A percentile compares a stretch with the other conserved stretches of the same genome.
These are phyloP conservation scores for Marasmarcha lunaedactyla DNA, from an alignment of 2,888 invertebrate genomes.

Conservation along the genomic window DNA sequence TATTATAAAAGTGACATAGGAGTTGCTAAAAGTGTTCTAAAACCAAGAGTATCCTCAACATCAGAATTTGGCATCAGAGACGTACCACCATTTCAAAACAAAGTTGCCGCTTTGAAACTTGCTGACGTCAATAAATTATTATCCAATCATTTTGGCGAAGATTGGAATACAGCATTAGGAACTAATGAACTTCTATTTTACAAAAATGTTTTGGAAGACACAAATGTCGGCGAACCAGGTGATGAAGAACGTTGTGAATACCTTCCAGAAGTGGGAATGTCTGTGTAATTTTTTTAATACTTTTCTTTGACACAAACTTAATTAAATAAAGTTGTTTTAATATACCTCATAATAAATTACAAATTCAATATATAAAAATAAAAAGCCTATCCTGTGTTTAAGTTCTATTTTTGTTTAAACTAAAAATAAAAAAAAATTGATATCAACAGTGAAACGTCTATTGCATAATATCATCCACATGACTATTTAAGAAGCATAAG, in stretches of 20 bases:
- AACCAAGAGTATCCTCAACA: slow-evolving; percentile 10
- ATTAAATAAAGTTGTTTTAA: too few species aligned
- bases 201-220: slow-evolving; percentile 10
- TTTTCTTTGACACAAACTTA: slow-evolving; percentile 4
- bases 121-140: too few species aligned
- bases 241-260: slow-evolving; percentile 17
- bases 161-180: slow-evolving; percentile 7
- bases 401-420: too few species aligned
- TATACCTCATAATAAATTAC: too few species aligned
- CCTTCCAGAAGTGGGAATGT: slow-evolving; percentile 15
- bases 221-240: slow-evolving; percentile 13
- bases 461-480: too few species aligned
- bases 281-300: slow-evolving; percentile 8
- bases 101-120: not conserved
- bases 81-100: not conserved
- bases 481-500: too few species aligned
- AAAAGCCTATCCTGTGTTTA: too few species aligned
- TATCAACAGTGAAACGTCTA: too few species aligned
- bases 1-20: slow-evolving; percentile 1
- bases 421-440: too few species aligned
- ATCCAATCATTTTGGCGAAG: not conserved
- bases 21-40: slow-evolving; percentile 9
- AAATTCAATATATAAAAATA: too few species aligned
- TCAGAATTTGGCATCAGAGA: slow-evolving; percentile 11
- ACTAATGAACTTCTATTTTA: slow-evolving; percentile 1